A percentile compares a stretch with the other conserved stretches of the same genome.
Conservation (phyloP, 2,113 vertebrate genomes). For the Cygnus atratus region DNA sequence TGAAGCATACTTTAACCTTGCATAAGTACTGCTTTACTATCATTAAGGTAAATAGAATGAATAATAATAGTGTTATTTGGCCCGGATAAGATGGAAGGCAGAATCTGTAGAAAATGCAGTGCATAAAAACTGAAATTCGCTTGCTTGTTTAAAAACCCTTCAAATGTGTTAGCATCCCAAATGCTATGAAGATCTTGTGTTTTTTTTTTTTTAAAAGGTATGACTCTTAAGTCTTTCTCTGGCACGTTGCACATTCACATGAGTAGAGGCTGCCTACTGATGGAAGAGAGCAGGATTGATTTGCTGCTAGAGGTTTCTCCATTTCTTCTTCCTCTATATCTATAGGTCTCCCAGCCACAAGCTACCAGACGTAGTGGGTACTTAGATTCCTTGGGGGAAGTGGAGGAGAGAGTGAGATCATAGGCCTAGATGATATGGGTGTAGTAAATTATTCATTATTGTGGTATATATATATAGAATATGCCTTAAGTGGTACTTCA, state of each 20-base stretch:
- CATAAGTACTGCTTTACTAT: background rate
- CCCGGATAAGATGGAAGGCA: background rate
- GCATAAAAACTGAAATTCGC: background rate
- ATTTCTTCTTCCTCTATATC: background rate
- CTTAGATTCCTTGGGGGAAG: background rate
- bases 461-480: background rate
- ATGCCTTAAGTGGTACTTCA: background rate
- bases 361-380: background rate
- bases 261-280: background rate
- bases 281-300: background rate
- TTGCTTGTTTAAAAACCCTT: background rate
- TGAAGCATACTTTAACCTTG: background rate
- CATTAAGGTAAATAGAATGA: background rate
- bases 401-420: background rate
- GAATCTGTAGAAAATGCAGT: background rate
- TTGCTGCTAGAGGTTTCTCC: background rate
- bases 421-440: background rate
- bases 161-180: background rate
- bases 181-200: background rate
- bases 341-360: background rate
- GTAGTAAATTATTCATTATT: background rate
- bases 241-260: accelerated
- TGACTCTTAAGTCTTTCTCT: background rate
- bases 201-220: background rate
- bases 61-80: background rate